Base-by-base conservation (phyloP, 1,140 invertebrate species). In the Cyrtorhinus lividipennis region DNA sequence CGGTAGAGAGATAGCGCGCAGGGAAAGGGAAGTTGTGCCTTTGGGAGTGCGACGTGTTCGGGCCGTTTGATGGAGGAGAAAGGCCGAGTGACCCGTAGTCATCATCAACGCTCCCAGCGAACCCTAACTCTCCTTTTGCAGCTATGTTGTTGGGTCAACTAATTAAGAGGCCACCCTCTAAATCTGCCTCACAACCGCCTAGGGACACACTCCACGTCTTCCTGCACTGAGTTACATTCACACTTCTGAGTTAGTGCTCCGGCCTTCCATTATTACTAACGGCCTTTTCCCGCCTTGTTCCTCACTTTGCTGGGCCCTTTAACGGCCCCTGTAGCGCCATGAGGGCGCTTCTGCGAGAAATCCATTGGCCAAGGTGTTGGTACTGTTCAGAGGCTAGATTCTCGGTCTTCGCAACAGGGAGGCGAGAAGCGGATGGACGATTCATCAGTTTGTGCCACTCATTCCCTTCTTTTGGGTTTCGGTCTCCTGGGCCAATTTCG, bases 131-230 rank as follows among this genome's bases (percentile, higher is more conserved):
- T 38, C 48, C 20, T 53, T 20, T 3, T 15, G 5, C 48, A 5
- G 38, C 10, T 10, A 5, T 12, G 48, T 20, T 22, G 48, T 53
- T 53, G 48, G 48, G 48, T 53, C 48, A 53, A 53, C 48, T 53
- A 53, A 53, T 53, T 53, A 53, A 53, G 48, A 53, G 48, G 48
- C 48, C 48, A 53, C 48, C 48, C 48, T 20, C 20, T 53, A 53
- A 53, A 53, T 53, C 48, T 53, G 48, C 48, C 48, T 53, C 48
- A 53, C 48, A 53, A 53, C 48, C 48, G 48, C 48, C 48, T 53
- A 15, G 48, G 48, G 48, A 53, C 48, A 53, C 48, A 53, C 48
- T 53, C 10, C 48, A 53, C 48, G 48, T 53, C 48, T 53, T 53
- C 48, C 48, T 53, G 10, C 10, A 12, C 48, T 53, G 48, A 53